Evolutionary conservation across 2,113 vertebrate species (phyloP).

Genomic region (Toxostoma redivivum): DNA sequence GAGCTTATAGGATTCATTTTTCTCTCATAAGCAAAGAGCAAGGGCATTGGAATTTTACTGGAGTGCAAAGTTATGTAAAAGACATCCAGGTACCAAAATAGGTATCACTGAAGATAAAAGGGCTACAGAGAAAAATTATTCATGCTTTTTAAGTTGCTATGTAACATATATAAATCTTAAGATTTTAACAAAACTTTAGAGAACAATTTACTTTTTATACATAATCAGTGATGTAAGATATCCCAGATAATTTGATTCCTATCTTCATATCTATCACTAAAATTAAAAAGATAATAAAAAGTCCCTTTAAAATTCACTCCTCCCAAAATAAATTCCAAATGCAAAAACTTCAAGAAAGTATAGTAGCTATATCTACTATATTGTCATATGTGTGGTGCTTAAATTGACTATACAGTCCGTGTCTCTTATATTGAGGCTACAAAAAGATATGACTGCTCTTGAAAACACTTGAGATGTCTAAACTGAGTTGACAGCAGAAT

Average conservation of each 20-base stretch:
- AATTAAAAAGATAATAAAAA: neutral
- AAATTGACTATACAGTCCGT: neutral
- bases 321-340: neutral
- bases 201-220: neutral
- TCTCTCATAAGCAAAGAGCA: constrained; percentile 54
- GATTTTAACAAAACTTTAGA: neutral
- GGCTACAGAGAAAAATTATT: neutral
- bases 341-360: neutral
- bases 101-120: neutral
- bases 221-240: neutral
- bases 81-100: neutral
- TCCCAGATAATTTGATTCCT: neutral
- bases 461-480: neutral
- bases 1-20: constrained; percentile 12
- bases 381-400: neutral
- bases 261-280: neutral
- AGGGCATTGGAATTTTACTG: constrained; percentile 62
- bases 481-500: neutral
- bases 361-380: neutral
- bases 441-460: neutral
- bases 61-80: constrained; percentile 60
- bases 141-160: neutral
- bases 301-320: neutral
- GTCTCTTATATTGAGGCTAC: neutral
- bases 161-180: neutral